phyloP scores from a whole-genome alignment of 2,797 vertebrate genomes.

The Rhinophrynus dorsalis region DNA sequence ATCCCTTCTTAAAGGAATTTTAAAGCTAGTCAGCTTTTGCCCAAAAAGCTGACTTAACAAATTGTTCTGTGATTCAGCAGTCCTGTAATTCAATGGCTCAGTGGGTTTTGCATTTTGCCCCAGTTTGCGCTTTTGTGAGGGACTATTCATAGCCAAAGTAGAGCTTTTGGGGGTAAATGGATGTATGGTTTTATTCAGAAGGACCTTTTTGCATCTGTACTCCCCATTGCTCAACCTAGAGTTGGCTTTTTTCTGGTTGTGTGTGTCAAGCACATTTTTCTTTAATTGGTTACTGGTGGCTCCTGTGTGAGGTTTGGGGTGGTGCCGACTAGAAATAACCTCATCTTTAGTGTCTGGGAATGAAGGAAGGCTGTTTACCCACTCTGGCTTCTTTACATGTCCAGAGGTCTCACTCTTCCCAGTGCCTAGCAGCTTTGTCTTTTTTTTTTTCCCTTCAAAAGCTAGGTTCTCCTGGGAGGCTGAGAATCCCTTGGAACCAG shows the following conservation, averaged over 20 bases:
- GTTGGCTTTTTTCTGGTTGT: slow-evolving; percentile 76
- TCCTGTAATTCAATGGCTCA: slow-evolving; percentile 79
- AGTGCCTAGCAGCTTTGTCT: slow-evolving; percentile 57
- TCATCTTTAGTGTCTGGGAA: slow-evolving; percentile 80
- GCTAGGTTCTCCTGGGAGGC: slow-evolving; percentile 83
- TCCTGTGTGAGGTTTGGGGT: slow-evolving; percentile 70
- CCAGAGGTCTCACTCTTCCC: slow-evolving; percentile 64
- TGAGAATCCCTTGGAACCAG: slow-evolving; percentile 65
- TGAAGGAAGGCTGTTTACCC: slow-evolving; percentile 69
- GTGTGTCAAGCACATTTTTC: slow-evolving; percentile 71
- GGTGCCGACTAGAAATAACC: slow-evolving; percentile 75
- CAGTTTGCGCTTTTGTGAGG: slow-evolving; percentile 73
- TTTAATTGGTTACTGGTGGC: slow-evolving; percentile 69
- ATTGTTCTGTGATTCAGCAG: slow-evolving; percentile 93
- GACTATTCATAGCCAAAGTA: slow-evolving; percentile 69
- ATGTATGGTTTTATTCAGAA: slow-evolving; percentile 73
- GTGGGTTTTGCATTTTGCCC: slow-evolving; percentile 73
- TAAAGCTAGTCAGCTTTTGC: slow-evolving; percentile 97
- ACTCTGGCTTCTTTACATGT: slow-evolving; percentile 68
- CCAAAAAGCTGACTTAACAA: slow-evolving; percentile 97
- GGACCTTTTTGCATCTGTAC: slow-evolving; percentile 77
- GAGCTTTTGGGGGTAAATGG: slow-evolving; percentile 78
- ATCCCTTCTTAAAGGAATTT: slow-evolving; percentile 96
- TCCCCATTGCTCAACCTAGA: slow-evolving; percentile 73
- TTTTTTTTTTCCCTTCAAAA: slow-evolving; percentile 78